Percentiles rank a stretch among this genome's conserved stretches.
Evolutionary conservation across 2,888 invertebrate species (phyloP).

Genomic region (Incurvaria masculella): DNA sequence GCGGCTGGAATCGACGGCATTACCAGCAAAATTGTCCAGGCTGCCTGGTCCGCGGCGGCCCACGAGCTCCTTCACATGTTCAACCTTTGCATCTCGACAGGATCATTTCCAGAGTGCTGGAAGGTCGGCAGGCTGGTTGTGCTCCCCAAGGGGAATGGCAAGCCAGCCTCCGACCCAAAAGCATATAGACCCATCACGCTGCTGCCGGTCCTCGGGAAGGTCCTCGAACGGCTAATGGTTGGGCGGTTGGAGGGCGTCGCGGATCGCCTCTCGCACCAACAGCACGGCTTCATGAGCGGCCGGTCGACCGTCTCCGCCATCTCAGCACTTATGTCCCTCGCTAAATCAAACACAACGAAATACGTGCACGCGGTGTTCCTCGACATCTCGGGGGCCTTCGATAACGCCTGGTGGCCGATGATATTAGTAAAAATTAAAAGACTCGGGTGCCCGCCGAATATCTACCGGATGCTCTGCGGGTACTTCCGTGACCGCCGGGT

Average conservation of each 20-base stretch:
- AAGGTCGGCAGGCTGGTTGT: background rate
- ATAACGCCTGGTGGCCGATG: too few relatives aligned
- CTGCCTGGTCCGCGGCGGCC: too few relatives aligned
- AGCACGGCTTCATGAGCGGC: conserved; percentile 22
- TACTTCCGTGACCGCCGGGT: conserved; percentile 7
- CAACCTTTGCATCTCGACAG: conserved; percentile 11
- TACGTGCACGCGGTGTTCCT: too few relatives aligned
- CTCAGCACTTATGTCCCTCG: background rate
- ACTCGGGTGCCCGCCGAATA: conserved; percentile 12
- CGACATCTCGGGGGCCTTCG: too few relatives aligned
- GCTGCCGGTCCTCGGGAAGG: background rate
- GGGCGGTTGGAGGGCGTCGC: conserved; percentile 11
- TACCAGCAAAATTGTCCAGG: conserved; percentile 15
- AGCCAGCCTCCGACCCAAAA: background rate
- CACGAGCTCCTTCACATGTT: conserved; percentile 11
- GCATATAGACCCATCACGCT: background rate
- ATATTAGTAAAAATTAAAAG: conserved; percentile 19
- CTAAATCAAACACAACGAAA: too few relatives aligned
- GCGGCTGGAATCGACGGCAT: background rate
- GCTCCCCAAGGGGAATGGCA: background rate
- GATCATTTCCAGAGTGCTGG: background rate
- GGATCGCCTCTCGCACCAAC: conserved; percentile 12
- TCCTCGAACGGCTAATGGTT: background rate
- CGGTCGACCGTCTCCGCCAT: conserved; percentile 20
- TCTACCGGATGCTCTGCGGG: conserved; percentile 4